A percentile compares a stretch with the other conserved stretches of the same genome.
phyloP scores from a whole-genome alignment of 1,140 invertebrate genomes.

The Maconellicoccus hirsutus region DNA sequence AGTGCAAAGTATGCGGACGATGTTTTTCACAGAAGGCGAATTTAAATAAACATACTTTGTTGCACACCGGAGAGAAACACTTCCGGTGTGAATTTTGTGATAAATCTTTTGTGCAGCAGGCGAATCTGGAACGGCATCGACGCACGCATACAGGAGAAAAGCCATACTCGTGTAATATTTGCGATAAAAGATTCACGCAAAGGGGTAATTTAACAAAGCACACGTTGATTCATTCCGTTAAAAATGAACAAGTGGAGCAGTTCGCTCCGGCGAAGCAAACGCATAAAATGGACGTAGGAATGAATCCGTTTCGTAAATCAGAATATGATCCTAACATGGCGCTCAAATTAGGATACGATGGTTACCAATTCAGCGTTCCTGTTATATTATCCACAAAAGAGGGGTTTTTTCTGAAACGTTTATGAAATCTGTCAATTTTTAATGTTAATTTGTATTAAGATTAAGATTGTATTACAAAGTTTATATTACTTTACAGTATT shows the following conservation, averaged over 20 bases:
- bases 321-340: background rate
- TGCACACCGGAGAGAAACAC: conserved; percentile 51
- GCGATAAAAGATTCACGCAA: conserved; percentile 33
- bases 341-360: background rate
- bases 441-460: too few species aligned
- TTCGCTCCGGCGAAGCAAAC: background rate
- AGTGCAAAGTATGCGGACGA: conserved; percentile 47
- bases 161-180: conserved; percentile 49
- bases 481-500: too few species aligned
- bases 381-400: conserved; percentile 1
- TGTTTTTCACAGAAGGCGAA: conserved; percentile 44
- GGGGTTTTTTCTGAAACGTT: conserved; percentile 7
- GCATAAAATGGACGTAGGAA: background rate
- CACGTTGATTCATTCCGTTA: conserved; percentile 24
- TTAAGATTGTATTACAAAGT: too few species aligned
- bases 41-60: conserved; percentile 39
- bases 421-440: background rate
- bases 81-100: conserved; percentile 47
- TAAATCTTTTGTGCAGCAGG: conserved; percentile 51
- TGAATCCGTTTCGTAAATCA: background rate
- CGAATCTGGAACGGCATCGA: conserved; percentile 48
- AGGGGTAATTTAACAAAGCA: conserved; percentile 28
- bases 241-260: background rate
- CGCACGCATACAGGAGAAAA: conserved; percentile 56
- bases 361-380: conserved; percentile 16